A percentile compares a stretch with the other conserved stretches of the same genome.
phyloP scores from a whole-genome alignment of 2,113 vertebrate species.

The Pontoporia blainvillei region DNA sequence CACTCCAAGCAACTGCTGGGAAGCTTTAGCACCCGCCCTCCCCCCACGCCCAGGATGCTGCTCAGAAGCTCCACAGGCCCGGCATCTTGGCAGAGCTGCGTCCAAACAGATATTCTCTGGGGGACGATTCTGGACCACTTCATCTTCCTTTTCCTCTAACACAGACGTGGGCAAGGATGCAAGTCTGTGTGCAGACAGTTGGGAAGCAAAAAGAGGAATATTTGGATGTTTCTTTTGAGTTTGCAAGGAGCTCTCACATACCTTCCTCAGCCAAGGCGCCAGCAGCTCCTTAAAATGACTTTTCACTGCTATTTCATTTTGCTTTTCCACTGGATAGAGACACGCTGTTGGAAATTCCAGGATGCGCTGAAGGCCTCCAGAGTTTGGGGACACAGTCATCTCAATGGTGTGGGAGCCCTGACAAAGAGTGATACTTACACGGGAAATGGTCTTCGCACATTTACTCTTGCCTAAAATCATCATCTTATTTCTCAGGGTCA shows the following conservation, averaged over 20 bases:
- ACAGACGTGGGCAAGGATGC: fast-evolving
- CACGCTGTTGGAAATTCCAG: fast-evolving
- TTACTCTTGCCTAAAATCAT: background rate
- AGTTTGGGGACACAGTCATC: background rate
- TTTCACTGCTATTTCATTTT: too few relatives aligned
- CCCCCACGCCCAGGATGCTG: too few relatives aligned
- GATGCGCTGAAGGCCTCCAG: fast-evolving
- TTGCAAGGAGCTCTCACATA: fast-evolving
- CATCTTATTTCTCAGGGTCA: too few relatives aligned
- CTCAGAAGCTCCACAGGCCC: fast-evolving
- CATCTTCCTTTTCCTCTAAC: fast-evolving
- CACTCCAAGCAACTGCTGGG: fast-evolving
- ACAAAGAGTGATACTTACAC: fast-evolving
- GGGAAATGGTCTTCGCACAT: fast-evolving
- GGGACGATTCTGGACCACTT: fast-evolving
- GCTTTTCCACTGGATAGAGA: too few relatives aligned
- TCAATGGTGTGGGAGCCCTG: fast-evolving
- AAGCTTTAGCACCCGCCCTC: fast-evolving
- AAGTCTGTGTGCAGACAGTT: background rate
- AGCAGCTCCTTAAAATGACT: background rate
- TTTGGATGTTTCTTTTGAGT: fast-evolving
- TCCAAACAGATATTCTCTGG: background rate
- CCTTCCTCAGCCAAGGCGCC: fast-evolving
- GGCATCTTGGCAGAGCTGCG: background rate
- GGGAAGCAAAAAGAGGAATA: background rate